Base-by-base conservation (phyloP, 2,113 vertebrate genomes). In the Sylvilagus bachmani region DNA sequence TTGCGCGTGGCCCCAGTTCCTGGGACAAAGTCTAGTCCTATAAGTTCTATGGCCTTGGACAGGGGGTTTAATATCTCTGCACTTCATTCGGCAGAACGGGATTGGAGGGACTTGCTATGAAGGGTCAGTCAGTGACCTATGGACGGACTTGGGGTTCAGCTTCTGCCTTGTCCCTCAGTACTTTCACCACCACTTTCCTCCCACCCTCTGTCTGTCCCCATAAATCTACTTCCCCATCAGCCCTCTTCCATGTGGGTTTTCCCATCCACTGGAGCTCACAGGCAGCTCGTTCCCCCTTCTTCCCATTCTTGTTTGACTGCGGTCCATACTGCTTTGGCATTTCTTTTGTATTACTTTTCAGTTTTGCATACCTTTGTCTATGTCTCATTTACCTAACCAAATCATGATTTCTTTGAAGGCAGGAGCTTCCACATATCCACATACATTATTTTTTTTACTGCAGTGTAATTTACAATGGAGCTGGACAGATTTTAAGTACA, bases 391-490 rank as follows among this genome's bases (percentile, higher is more conserved):
- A 31, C 55, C 33, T 94, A 84, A 62, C 33, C n/a, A 82, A 58
- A 81, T 38, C 14, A 10, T 62, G 24, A 95, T n/a, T 81, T 90
- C 58, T 85, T 90, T 88, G 69, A 96, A 92, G 53, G 67, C 31
- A 73, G 71, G 71, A 62, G 5, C 69, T 90, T 95, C 44, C 44
- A 44, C 44, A 44, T 44, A 44, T 71, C 36, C 19, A 1, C 78
- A 64, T 51, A 17, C 95, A 44, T 31, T 13, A 53, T 24, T 66
- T 78, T 75, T 86, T n/a, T 38, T 14, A 96, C 67, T 84, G 11
- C 21, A 53, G 21, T 84, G 4, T 89, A 86, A 94, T 89, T 75
- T 64, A 69, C 44, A 58, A 58, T 58, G 55, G 55, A 58, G 55
- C 19, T 58, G 55, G 55, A 58, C 55, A 58, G 55, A 58, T 58